A percentile compares a stretch with the other conserved stretches of the same genome.
Conservation (phyloP, 1,140 invertebrate species). For the Nomia melanderi region DNA sequence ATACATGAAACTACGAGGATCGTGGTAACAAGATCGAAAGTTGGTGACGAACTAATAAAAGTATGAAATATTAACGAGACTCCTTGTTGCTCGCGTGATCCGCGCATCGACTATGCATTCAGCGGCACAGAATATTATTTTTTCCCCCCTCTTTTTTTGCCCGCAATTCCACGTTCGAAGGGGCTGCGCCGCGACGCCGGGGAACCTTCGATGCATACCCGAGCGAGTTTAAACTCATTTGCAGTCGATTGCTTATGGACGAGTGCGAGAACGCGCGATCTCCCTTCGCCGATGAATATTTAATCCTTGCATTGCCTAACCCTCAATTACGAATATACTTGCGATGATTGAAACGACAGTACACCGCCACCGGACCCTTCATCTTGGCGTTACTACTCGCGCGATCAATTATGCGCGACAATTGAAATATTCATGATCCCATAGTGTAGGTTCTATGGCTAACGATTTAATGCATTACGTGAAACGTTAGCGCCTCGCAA, state of each 20-base stretch:
- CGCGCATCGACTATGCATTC: conserved; percentile 36
- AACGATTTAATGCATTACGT: no score
- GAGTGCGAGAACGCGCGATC: not conserved
- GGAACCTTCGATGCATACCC: conserved; percentile 12
- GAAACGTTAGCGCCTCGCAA: not conserved
- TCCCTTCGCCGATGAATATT: conserved; percentile 37
- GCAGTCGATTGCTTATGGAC: not conserved
- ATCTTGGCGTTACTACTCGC: no score
- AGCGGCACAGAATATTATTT: conserved; percentile 20
- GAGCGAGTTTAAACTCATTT: conserved; percentile 13
- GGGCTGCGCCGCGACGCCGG: not conserved
- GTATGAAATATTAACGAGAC: conserved; percentile 43
- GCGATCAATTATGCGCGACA: not conserved
- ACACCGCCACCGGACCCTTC: not conserved
- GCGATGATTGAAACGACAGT: not conserved
- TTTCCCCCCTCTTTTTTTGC: no score
- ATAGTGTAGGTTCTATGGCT: not conserved
- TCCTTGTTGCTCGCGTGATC: not conserved
- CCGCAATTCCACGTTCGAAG: no score
- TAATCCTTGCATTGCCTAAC: conserved; percentile 9
- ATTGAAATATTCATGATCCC: conserved; percentile 39
- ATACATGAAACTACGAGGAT: no score
- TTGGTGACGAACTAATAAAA: not conserved
- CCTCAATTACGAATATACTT: conserved; percentile 27
- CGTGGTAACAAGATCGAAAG: conserved; percentile 1